Evolutionary conservation across 2,888 invertebrate species (phyloP).

Genomic region (Polyommatus icarus): DNA sequence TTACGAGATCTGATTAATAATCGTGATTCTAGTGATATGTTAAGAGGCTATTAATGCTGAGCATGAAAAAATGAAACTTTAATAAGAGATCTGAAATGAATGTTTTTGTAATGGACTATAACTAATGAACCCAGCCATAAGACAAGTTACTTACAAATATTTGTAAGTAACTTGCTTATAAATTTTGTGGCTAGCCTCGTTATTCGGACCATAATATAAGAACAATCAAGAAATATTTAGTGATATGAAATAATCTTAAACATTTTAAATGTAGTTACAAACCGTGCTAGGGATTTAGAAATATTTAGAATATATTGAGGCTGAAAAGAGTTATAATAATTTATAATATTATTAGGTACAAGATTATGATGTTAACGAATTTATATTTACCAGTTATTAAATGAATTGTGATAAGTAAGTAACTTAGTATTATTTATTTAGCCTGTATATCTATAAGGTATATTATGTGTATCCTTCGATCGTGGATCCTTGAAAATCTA

Average conservation of each 20-base stretch:
- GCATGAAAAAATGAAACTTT: not conserved
- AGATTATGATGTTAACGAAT: not conserved
- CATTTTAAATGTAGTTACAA: not conserved
- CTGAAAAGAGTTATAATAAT: not conserved
- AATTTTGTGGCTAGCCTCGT: too few relatives aligned
- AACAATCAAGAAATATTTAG: too few relatives aligned
- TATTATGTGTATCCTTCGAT: too few relatives aligned
- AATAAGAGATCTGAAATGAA: not conserved
- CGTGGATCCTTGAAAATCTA: too few relatives aligned
- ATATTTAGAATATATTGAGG: not conserved
- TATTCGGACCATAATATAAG: too few relatives aligned
- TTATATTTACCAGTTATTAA: not conserved
- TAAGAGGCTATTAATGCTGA: slow-evolving; percentile 6
- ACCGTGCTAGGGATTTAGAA: not conserved
- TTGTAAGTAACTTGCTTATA: too few relatives aligned
- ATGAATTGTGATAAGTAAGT: not conserved
- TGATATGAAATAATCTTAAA: too few relatives aligned
- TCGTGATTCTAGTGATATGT: not conserved
- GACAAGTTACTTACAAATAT: too few relatives aligned
- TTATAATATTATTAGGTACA: too few relatives aligned
- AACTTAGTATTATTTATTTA: not conserved
- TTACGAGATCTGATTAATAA: not conserved
- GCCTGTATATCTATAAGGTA: too few relatives aligned
- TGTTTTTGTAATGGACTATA: too few relatives aligned
- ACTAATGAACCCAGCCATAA: too few relatives aligned